Conservation (phyloP, 2,888 invertebrate genomes). For the Cephus sareptanus region DNA sequence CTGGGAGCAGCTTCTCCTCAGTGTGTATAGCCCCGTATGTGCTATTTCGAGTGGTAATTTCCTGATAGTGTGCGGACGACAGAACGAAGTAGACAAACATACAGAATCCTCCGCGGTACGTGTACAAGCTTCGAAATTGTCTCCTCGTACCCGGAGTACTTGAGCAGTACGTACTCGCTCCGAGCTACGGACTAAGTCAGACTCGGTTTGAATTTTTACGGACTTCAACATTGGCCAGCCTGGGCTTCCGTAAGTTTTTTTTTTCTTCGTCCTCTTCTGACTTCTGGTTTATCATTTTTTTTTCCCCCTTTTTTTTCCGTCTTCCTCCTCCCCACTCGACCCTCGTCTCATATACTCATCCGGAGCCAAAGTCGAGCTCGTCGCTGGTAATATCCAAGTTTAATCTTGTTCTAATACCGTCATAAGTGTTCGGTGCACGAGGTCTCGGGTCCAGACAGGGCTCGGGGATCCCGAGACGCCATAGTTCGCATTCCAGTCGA, state of each 20-base stretch:
- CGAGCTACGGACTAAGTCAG: no score
- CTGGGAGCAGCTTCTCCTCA: constrained; percentile 37
- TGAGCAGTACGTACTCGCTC: no score
- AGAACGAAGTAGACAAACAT: constrained; percentile 53
- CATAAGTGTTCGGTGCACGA: constrained; percentile 4
- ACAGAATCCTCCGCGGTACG: constrained; percentile 37
- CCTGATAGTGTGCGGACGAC: constrained; percentile 53
- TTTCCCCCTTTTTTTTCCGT: not conserved
- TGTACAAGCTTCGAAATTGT: constrained; percentile 41
- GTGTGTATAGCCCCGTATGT: constrained; percentile 16
- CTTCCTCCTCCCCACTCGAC: not conserved
- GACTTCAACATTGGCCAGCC: no score
- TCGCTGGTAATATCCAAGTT: constrained; percentile 14
- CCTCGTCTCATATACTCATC: not conserved
- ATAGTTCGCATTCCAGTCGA: constrained; percentile 50
- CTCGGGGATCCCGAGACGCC: constrained; percentile 27
- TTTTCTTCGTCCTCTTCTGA: not conserved
- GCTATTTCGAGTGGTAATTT: constrained; percentile 59
- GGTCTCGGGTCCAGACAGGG: constrained; percentile 15
- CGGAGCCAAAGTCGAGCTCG: not conserved
- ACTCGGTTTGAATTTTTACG: no score
- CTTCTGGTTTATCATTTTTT: not conserved
- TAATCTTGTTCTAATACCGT: constrained; percentile 16
- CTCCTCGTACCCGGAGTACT: constrained; percentile 7
- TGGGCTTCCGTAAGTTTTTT: no score